These are phyloP conservation scores for Bolinopsis microptera DNA, from an alignment of 37 sponge, comb jelly and placozoan genomes.

Conservation along the genomic window DNA sequence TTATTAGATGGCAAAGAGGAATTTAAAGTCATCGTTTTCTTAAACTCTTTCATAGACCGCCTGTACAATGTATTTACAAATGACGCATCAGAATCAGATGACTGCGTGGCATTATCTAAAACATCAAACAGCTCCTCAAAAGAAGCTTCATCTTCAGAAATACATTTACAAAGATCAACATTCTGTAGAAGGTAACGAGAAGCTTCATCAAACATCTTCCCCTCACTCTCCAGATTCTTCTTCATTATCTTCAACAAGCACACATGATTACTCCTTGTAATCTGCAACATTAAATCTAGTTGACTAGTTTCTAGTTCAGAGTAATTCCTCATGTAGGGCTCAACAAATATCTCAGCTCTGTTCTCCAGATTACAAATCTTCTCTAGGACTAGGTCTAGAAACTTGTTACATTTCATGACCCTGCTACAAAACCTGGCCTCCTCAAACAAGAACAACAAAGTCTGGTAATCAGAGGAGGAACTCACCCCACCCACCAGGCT, in stretches of 20 bases:
- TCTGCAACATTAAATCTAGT: not conserved
- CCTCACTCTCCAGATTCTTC: not conserved
- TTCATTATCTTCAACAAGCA: not conserved
- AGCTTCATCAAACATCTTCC: not conserved
- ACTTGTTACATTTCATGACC: not conserved
- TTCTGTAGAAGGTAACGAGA: not conserved
- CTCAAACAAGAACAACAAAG: not conserved
- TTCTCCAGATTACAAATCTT: not conserved
- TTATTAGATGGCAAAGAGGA: no score
- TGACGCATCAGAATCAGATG: no score
- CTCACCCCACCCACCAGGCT: not conserved
- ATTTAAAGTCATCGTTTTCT: no score
- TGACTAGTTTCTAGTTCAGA: not conserved
- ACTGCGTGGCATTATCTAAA: not conserved
- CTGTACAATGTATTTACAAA: no score
- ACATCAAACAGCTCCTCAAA: not conserved
- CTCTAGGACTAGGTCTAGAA: not conserved
- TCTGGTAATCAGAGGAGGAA: not conserved
- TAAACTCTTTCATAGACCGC: no score
- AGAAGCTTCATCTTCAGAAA: not conserved
- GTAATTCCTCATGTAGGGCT: conserved; percentile 20
- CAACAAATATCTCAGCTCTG: not conserved
- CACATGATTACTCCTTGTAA: not conserved
- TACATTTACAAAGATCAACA: not conserved
- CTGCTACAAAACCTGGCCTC: not conserved